Evolutionary conservation across 2,113 vertebrate species (phyloP), one percentile per base, ranked within the genome.

Genomic region (Nannospalax galili): DNA sequence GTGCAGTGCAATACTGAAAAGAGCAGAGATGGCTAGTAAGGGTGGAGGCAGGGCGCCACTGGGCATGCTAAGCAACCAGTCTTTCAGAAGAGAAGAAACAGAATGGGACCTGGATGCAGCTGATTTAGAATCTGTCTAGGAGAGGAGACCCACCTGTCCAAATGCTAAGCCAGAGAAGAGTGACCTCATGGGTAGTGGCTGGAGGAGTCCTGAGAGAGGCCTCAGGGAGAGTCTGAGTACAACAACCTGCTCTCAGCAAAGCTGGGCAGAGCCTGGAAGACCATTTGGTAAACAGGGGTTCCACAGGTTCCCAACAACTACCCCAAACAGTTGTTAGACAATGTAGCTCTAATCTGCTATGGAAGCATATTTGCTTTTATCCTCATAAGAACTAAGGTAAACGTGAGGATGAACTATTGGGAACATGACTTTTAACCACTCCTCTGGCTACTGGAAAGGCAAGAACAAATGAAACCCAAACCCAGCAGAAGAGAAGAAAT

Each of bases 131-230:
- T 52, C 3, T 67, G 37, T 80, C 35, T 64, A 45, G 7, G 42
- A 86, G 3, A 48, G 19, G 69, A 62, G 40, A 30, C 30, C 17
- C 4, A 70, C 11, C 28, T 3, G 45, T 40, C n/a, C 30, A 84
- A 70, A 65, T n/a, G 69, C 0, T 60, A 73, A 42, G 52, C 52
- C 56, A 80, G 58, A 86, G 69, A 48, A n/a, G 65, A 92, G 88
- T 40, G 20, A 5, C 19, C 37, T 2, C 0, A 1, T 28, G 65
- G 65, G 24, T 1, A 3, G 15, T 45, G 11, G 26, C 8, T n/a
- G 40, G n/a, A 37, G 62, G 52, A 72, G 78, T 17, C 24, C 15
- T 26, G 3, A 19, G 35, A 70, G 28, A 42, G 3, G 24, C 2
- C 40, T 64, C 0, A 64, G 40, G 14, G 15, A 37, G 45, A n/a